These are phyloP conservation scores for Neuroterus valhalla DNA, from an alignment of 1,140 invertebrate species.

Conservation along the genomic window DNA sequence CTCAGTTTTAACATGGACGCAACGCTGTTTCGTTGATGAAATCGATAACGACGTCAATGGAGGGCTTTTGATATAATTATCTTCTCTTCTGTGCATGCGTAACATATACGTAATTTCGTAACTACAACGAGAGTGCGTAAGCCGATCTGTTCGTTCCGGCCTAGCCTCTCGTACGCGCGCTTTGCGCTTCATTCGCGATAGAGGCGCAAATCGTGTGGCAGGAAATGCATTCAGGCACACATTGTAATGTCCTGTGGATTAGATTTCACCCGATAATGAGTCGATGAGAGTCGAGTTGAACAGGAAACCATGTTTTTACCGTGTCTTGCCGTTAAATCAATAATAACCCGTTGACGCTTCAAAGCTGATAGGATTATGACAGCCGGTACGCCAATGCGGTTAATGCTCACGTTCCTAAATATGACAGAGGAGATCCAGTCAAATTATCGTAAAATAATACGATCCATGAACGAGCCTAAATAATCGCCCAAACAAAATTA, in stretches of 20 bases:
- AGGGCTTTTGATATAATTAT: no score
- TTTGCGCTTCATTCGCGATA: slow-evolving; percentile 2
- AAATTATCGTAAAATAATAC: neutral
- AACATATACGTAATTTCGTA: neutral
- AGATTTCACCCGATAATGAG: slow-evolving; percentile 12
- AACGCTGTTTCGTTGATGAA: no score
- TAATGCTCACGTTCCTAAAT: neutral
- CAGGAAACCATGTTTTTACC: neutral
- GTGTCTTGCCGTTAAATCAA: slow-evolving; percentile 3
- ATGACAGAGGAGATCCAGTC: neutral
- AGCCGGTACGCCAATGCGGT: neutral
- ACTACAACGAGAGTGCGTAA: neutral
- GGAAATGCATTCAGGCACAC: neutral
- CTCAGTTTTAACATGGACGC: no score
- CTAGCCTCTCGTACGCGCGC: neutral
- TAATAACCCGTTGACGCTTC: neutral
- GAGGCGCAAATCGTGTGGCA: neutral
- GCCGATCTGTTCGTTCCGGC: slow-evolving; percentile 5
- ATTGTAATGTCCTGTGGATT: neutral
- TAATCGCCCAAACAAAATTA: neutral
- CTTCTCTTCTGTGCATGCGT: no score
- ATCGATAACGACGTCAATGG: no score
- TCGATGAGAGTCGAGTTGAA: slow-evolving; percentile 5
- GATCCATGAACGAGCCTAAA: neutral
- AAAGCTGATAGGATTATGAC: neutral